Conservation (phyloP, 23 tunicate species). For the Phallusia fumigata region DNA sequence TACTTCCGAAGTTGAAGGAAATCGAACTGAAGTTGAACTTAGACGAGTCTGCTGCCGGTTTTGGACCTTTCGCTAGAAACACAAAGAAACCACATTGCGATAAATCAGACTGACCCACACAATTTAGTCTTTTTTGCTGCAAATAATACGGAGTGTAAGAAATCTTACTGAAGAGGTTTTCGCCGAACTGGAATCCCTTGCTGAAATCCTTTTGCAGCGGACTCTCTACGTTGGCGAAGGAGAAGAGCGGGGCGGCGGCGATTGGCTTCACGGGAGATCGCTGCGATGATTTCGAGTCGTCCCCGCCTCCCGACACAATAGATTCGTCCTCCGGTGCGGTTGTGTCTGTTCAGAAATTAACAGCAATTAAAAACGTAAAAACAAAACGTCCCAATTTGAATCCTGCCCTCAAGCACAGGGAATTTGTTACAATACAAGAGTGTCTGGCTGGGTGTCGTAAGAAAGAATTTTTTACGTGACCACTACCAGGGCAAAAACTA, state of each 20-base stretch:
- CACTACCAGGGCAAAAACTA: too few species aligned
- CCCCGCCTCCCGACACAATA: not conserved
- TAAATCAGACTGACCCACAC: too few species aligned
- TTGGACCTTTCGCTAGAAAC: slow-evolving; percentile 9
- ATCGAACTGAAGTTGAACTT: slow-evolving; percentile 38
- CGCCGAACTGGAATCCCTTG: not conserved
- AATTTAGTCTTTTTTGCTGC: too few species aligned
- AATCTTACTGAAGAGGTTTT: not conserved
- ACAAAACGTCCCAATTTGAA: too few species aligned
- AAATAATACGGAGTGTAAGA: not conserved
- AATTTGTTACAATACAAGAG: too few species aligned
- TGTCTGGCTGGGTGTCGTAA: too few species aligned
- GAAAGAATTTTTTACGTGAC: too few species aligned
- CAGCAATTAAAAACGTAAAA: not conserved
- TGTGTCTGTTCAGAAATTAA: not conserved
- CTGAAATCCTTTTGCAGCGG: slow-evolving; percentile 40
- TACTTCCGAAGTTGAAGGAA: slow-evolving; percentile 45
- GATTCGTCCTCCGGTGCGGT: slow-evolving; percentile 11
- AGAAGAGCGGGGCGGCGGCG: slow-evolving; percentile 47
- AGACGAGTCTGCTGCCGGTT: slow-evolving; percentile 8
- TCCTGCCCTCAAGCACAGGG: too few species aligned
- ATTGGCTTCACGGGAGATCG: slow-evolving; percentile 55
- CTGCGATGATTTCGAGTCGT: slow-evolving; percentile 4
- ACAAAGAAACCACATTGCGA: not conserved
- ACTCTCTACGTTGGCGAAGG: slow-evolving; percentile 66